Percentiles rank a stretch among this genome's conserved stretches.
Evolutionary conservation across 1,140 invertebrate species (phyloP).

Genomic region (Teleopsis dalmanni): DNA sequence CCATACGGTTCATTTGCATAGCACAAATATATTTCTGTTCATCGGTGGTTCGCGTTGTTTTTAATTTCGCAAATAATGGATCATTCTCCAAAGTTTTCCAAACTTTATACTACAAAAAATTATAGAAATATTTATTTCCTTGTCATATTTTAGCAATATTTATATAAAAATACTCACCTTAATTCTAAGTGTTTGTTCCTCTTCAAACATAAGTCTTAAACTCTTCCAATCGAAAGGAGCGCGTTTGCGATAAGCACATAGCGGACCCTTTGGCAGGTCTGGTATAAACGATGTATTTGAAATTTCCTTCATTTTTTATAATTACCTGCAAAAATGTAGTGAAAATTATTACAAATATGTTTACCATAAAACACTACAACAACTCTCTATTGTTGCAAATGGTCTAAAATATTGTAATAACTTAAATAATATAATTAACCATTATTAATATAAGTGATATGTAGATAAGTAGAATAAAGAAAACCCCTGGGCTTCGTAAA

Average conservation of each 20-base stretch:
- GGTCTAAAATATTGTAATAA: no score
- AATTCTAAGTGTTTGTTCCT: slow-evolving; percentile 60
- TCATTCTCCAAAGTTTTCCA: slow-evolving; percentile 76
- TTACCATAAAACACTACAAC: no score
- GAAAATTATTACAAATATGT: no score
- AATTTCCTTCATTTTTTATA: slow-evolving; percentile 9
- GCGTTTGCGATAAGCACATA: slow-evolving; percentile 62
- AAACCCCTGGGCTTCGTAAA: no score
- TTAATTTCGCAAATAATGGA: slow-evolving; percentile 61
- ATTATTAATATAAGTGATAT: no score
- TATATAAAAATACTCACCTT: slow-evolving; percentile 51
- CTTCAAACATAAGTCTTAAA: slow-evolving; percentile 64
- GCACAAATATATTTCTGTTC: slow-evolving; percentile 61
- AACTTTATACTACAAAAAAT: slow-evolving; percentile 61
- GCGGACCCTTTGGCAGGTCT: slow-evolving; percentile 52
- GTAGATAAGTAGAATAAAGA: no score
- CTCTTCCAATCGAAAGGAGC: slow-evolving; percentile 74
- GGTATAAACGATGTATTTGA: slow-evolving; percentile 46
- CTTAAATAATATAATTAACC: no score
- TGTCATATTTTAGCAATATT: background rate
- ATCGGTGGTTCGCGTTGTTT: slow-evolving; percentile 56
- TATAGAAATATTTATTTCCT: background rate
- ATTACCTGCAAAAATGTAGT: no score
- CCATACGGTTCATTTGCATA: slow-evolving; percentile 53
- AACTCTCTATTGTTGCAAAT: no score